Evolutionary conservation across 2,797 vertebrate genomes (phyloP), one percentile per base, ranked within the genome.

Genomic region (Cirrhinus molitorella): DNA sequence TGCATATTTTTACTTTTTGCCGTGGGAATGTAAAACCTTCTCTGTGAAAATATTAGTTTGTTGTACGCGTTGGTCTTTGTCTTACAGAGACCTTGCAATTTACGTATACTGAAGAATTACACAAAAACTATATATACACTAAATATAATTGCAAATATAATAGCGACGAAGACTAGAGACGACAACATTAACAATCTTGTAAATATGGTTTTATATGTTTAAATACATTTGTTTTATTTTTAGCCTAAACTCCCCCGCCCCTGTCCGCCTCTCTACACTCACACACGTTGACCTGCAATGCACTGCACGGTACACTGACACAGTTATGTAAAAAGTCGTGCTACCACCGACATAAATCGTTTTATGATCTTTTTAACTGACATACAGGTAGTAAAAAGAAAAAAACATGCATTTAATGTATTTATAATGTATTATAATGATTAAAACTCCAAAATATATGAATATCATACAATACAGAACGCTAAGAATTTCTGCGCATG

Each of bases 261-360:
- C 34, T 16, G 21, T 47, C 43, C 45, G 28, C 37, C 61, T 37
- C 8, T 57, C 40, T 31, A 19, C 19, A n/a, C 5, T 14, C 51
- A 57, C 77, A 80, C 80, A 80, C 68, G 92, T 92, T 94, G 94
- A 94, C 94, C 93, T 93, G 93, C 91, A 92, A 92, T 93, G 89
- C 89, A 89, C 83, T 37, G 91, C 92, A 90, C 91, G 92, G 91
- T 94, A 93, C 88, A 95, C 92, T 94, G 94, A 95, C 92, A 94
- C 93, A 94, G 91, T 95, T 95, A 93, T 91, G 92, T 94, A 94
- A 95, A 61, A 95, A 92, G 88, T 91, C 8, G 23, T 75, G 0
- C 16, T 80, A 66, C 57, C 77, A 17, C 7, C 14, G 0, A 40
- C 9, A 80, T 81, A 85, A 0, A 21, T 1, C 45, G 49, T 0